Evolutionary conservation across 2,113 vertebrate genomes (phyloP).

Genomic region (Kryptolebias marmoratus): DNA sequence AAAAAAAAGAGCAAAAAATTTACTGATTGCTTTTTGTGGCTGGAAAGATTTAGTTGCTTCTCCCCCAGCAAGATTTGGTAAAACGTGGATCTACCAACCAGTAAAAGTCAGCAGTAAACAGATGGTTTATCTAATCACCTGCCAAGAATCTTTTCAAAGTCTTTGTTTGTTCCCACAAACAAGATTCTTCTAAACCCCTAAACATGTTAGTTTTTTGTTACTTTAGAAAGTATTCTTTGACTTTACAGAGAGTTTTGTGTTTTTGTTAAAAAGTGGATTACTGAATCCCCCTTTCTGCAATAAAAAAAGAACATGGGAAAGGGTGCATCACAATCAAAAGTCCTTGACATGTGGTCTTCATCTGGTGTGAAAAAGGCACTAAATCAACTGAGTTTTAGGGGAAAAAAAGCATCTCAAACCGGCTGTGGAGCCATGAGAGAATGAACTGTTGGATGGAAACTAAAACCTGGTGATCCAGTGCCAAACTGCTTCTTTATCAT

Average conservation of each 20-base stretch:
- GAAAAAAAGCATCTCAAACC: conserved; percentile 25
- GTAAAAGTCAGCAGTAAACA: background rate
- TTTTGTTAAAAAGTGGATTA: conserved; percentile 5
- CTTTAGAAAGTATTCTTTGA: conserved; percentile 25
- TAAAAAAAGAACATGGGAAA: conserved; percentile 36
- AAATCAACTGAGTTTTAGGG: conserved; percentile 39
- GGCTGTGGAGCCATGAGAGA: conserved; percentile 18
- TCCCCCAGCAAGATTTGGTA: background rate
- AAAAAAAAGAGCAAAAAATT: background rate
- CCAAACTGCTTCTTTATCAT: conserved; percentile 32
- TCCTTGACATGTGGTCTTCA: conserved; percentile 73
- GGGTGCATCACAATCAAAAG: conserved; percentile 28
- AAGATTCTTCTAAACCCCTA: background rate
- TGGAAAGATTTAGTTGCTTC: background rate
- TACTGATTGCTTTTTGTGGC: background rate
- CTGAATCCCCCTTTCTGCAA: conserved; percentile 14
- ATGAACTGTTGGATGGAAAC: conserved; percentile 28
- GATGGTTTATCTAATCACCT: background rate
- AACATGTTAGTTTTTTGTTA: background rate
- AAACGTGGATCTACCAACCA: background rate
- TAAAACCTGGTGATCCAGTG: conserved; percentile 9
- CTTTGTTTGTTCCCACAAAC: background rate
- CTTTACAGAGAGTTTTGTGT: conserved; percentile 30
- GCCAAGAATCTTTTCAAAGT: conserved; percentile 3
- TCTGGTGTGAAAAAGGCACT: conserved; percentile 67